These are phyloP conservation scores for Lasiurus cinereus DNA, from an alignment of 2,113 vertebrate species.

Conservation along the genomic window DNA sequence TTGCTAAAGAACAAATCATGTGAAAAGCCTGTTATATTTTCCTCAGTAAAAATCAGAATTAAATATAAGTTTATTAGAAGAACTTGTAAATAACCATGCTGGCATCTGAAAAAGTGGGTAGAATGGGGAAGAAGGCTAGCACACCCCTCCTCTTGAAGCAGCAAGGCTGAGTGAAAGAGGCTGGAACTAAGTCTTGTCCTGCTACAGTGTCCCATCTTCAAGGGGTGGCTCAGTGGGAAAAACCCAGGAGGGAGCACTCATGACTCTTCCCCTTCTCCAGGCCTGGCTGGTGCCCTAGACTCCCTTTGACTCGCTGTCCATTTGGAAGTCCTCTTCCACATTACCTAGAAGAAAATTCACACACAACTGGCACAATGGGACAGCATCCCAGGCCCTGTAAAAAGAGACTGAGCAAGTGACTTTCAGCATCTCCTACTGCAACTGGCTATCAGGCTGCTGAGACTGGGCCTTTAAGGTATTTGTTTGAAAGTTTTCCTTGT, in stretches of 20 bases:
- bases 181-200: neutral
- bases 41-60: conserved; percentile 9
- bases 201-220: neutral
- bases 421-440: neutral
- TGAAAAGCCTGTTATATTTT: neutral
- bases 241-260: neutral
- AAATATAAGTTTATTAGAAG: conserved; percentile 36
- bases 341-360: neutral
- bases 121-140: neutral
- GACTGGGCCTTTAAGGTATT: neutral
- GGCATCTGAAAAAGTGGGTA: neutral
- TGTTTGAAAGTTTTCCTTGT: conserved; percentile 17
- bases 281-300: neutral
- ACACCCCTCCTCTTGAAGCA: neutral
- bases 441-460: neutral
- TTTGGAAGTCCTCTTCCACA: neutral
- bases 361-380: neutral
- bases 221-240: neutral
- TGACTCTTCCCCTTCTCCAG: neutral
- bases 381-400: neutral
- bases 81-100: neutral
- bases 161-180: neutral
- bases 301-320: neutral
- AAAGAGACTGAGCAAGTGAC: neutral
- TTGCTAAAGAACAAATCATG: conserved; percentile 25